Percentiles rank a stretch among this genome's conserved stretches.
Evolutionary conservation across 2,113 vertebrate genomes (phyloP).

Genomic region (Todiramphus chloris): DNA sequence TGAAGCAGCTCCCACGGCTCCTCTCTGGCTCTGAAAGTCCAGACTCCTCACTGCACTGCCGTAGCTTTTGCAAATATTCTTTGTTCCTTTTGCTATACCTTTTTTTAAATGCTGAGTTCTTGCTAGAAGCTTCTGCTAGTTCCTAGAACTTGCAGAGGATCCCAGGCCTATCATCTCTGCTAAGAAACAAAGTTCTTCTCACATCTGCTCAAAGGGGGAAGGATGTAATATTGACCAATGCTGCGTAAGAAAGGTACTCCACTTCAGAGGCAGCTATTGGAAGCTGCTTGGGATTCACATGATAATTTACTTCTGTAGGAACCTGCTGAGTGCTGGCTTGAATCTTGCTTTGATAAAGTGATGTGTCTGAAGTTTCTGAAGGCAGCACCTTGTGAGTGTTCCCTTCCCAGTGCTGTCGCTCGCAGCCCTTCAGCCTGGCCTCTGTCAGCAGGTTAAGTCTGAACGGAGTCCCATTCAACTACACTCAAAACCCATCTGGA

Average conservation of each 20-base stretch:
- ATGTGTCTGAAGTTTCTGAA: background rate
- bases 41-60: background rate
- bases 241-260: background rate
- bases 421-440: background rate
- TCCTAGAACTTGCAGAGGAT: background rate
- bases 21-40: background rate
- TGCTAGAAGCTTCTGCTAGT: background rate
- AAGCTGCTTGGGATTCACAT: slow-evolving; percentile 24
- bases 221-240: background rate
- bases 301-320: background rate
- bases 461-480: background rate
- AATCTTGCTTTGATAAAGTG: background rate
- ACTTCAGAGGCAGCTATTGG: slow-evolving; percentile 1
- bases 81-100: background rate
- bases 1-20: background rate
- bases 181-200: background rate
- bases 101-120: background rate
- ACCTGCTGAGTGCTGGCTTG: slow-evolving; percentile 23
- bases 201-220: background rate
- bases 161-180: background rate
- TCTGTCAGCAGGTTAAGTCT: background rate
- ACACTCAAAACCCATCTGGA: background rate
- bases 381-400: background rate
- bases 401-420: background rate
- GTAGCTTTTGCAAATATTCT: background rate